Evolutionary conservation across 2,888 invertebrate genomes (phyloP).

Genomic region (Dilophus febrilis): DNA sequence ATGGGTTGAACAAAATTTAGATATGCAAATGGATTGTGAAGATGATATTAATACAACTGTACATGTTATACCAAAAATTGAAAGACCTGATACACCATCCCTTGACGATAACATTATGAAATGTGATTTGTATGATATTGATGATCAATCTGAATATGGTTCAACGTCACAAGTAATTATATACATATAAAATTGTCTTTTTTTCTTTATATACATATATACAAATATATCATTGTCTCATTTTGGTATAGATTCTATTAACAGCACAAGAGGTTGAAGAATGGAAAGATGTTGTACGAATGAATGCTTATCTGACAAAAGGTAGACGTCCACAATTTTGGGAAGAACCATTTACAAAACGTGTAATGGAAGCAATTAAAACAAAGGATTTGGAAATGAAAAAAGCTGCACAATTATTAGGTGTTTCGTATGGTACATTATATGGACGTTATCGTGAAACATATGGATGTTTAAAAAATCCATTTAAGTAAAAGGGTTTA

Average conservation of each 20-base stretch:
- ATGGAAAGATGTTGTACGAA: slow-evolving; percentile 54
- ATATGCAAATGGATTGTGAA: slow-evolving; percentile 3
- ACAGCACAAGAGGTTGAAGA: slow-evolving; percentile 18
- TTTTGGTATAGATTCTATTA: slow-evolving; percentile 14
- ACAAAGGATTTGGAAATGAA: slow-evolving; percentile 88
- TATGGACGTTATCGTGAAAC: slow-evolving; percentile 81
- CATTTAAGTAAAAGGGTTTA: slow-evolving; percentile 46
- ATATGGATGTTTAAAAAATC: slow-evolving; percentile 73
- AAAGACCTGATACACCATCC: slow-evolving; percentile 9
- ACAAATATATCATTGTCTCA: not conserved
- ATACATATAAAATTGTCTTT: too few species aligned
- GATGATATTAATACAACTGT: not conserved
- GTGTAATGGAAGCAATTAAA: slow-evolving; percentile 78
- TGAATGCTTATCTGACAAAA: slow-evolving; percentile 72
- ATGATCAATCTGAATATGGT: slow-evolving; percentile 5
- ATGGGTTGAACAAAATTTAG: slow-evolving; percentile 7
- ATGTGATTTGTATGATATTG: slow-evolving; percentile 7
- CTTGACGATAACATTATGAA: slow-evolving; percentile 4
- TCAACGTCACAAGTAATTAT: not conserved
- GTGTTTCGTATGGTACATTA: slow-evolving; percentile 79
- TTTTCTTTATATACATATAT: not conserved
- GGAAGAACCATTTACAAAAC: slow-evolving; percentile 78
- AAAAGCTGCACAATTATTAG: slow-evolving; percentile 74
- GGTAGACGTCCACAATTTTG: slow-evolving; percentile 80
- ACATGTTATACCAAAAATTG: slow-evolving; percentile 9